Percentiles rank a stretch among this genome's conserved stretches.
phyloP scores from a whole-genome alignment of 2,113 vertebrate species.

The Stictonetta naevosa region DNA sequence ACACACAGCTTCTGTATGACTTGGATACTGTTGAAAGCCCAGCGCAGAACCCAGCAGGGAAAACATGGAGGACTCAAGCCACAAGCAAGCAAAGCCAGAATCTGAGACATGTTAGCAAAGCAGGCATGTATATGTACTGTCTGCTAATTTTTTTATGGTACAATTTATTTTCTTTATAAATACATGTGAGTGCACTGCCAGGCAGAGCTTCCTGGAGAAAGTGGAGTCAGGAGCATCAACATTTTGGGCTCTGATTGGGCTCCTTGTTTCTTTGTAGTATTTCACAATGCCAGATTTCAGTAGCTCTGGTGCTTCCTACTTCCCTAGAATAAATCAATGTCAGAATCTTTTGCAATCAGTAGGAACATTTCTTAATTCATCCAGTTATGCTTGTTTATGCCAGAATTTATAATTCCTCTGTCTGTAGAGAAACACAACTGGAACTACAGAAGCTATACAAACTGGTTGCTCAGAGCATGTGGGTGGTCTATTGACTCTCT shows the following conservation, averaged over 20 bases:
- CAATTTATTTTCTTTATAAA: not conserved
- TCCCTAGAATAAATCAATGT: not conserved
- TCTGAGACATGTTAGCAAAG: slow-evolving; percentile 44
- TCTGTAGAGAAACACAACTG: not conserved
- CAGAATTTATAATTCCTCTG: not conserved
- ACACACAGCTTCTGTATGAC: not conserved
- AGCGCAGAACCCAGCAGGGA: not conserved
- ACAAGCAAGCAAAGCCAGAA: slow-evolving; percentile 52
- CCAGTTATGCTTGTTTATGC: not conserved
- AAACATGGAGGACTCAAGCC: not conserved
- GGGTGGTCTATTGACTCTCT: not conserved
- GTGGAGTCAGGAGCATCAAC: not conserved
- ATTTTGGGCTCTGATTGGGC: not conserved
- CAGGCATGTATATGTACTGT: not conserved
- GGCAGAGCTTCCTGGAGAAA: not conserved
- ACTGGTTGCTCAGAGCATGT: not conserved
- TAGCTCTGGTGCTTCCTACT: not conserved
- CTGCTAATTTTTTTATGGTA: not conserved
- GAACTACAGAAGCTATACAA: not conserved
- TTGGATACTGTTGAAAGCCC: not conserved
- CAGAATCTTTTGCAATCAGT: not conserved
- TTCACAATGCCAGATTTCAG: not conserved
- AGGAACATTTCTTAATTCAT: not conserved
- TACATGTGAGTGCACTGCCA: not conserved
- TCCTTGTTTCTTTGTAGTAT: not conserved